Conservation (phyloP, 2,797 vertebrate genomes). For the Lacerta agilis region DNA sequence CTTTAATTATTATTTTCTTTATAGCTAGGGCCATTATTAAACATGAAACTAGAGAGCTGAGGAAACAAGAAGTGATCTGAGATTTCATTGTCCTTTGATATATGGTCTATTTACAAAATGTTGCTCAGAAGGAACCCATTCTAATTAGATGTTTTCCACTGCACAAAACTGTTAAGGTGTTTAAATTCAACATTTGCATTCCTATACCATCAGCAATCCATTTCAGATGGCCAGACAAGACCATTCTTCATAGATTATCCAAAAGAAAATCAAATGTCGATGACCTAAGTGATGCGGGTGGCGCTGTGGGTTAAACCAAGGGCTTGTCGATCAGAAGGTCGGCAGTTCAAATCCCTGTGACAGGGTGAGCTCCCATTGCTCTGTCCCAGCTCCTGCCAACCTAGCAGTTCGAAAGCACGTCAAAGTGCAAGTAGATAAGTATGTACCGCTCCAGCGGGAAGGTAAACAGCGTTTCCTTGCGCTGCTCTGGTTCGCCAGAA, state of each 20-base stretch:
- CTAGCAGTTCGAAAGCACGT: too few relatives aligned
- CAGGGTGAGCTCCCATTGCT: too few relatives aligned
- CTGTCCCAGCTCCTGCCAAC: too few relatives aligned
- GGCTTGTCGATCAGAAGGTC: too few relatives aligned
- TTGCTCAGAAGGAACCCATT: background rate
- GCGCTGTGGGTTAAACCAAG: too few relatives aligned
- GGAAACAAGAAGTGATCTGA: conserved; percentile 40
- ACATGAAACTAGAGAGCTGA: conserved; percentile 47
- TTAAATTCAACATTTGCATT: conserved; percentile 13
- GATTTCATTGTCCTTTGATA: conserved; percentile 28
- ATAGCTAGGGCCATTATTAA: conserved; percentile 38
- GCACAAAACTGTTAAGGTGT: background rate
- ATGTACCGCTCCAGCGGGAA: too few relatives aligned
- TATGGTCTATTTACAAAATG: conserved; percentile 17
- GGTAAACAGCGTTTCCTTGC: too few relatives aligned
- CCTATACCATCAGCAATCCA: background rate
- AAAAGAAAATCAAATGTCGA: background rate
- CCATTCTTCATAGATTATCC: background rate
- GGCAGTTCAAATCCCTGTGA: too few relatives aligned
- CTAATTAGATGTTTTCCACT: background rate
- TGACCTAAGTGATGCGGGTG: background rate
- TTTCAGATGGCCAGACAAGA: background rate
- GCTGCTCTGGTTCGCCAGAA: too few relatives aligned
- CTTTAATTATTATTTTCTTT: conserved; percentile 60
- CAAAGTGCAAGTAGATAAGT: too few relatives aligned